Evolutionary conservation across 2,113 vertebrate genomes (phyloP).

Genomic region (Gymnocephalus cernua): DNA sequence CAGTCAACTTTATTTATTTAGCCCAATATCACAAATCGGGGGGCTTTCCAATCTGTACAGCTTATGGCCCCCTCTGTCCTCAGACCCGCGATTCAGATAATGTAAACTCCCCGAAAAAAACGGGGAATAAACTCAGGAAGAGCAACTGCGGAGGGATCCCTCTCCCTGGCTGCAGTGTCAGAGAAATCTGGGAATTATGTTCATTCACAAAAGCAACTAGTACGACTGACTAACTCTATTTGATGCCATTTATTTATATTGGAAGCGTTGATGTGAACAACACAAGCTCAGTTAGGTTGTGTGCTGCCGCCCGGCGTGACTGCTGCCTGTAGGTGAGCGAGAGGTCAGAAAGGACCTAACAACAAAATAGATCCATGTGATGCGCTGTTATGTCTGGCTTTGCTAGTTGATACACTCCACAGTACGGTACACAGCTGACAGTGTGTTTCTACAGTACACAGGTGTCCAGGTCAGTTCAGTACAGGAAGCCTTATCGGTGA

Average conservation of each 20-base stretch:
- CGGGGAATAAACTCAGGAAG: neutral
- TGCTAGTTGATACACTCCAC: neutral
- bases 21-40: neutral
- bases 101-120: too few species aligned
- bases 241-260: neutral
- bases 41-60: neutral
- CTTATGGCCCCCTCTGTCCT: too few species aligned
- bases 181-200: too few species aligned
- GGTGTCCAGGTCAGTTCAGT: neutral
- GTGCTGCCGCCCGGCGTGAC: neutral
- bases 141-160: too few species aligned
- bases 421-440: neutral
- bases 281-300: neutral
- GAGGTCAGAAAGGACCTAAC: too few species aligned
- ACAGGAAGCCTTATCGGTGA: neutral
- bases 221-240: neutral
- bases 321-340: neutral
- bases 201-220: neutral
- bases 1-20: neutral
- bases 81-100: neutral
- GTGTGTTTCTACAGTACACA: slow-evolving; percentile 30
- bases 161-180: neutral
- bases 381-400: neutral
- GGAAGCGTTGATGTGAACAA: neutral
- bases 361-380: neutral